Conservation (phyloP, 2,113 vertebrate species). For the Alaudala cheleensis region DNA sequence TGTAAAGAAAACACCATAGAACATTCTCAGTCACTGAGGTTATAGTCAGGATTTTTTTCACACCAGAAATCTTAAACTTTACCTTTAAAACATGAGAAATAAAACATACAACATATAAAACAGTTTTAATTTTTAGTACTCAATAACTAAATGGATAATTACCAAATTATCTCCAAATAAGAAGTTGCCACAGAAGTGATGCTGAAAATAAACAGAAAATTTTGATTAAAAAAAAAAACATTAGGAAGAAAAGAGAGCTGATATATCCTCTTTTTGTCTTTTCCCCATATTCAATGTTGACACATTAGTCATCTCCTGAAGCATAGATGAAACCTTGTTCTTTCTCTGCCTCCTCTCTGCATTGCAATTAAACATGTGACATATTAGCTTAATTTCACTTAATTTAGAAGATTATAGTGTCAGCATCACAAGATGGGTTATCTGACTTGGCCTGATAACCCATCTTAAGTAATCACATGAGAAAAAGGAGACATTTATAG, state of each 20-base stretch:
- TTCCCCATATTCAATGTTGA: background rate
- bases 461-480: background rate
- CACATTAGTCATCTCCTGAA: background rate
- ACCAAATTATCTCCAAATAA: background rate
- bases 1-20: background rate
- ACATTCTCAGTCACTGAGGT: background rate
- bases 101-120: background rate
- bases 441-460: background rate
- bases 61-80: background rate
- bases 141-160: background rate
- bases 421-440: background rate
- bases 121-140: background rate
- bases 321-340: background rate
- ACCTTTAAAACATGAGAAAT: background rate
- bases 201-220: background rate
- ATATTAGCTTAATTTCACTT: background rate
- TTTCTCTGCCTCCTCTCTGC: background rate
- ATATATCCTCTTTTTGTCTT: background rate
- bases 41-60: background rate
- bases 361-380: background rate
- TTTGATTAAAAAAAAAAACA: background rate
- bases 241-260: background rate
- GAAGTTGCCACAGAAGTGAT: background rate
- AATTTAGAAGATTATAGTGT: background rate
- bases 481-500: background rate